Evolutionary conservation across 2,888 invertebrate genomes (phyloP), one percentile per base, ranked within the genome.

Genomic region (Caenorhabditis zanzibari): DNA sequence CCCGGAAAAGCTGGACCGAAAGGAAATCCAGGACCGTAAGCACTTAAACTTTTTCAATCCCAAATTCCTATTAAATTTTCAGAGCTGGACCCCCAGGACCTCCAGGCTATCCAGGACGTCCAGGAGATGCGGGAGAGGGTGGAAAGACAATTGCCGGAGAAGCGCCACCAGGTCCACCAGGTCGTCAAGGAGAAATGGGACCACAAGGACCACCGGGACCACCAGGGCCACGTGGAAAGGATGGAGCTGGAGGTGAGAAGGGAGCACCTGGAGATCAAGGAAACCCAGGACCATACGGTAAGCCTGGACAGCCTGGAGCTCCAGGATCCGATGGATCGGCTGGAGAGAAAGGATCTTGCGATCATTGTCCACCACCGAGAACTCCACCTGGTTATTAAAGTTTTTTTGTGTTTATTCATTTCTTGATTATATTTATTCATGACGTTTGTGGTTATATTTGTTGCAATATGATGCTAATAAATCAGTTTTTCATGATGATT

Each of bases 221-320:
- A 54, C 90, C 90, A 3, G 90, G 90, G 85, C 75, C 83, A 52
- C 77, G 88, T 72, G 90, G 89, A 84, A 88, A 87, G 58, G 82
- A 85, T 49, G 91, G 91, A 81, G 87, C 81, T 26, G 81, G 82
- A 7, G 91, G 91, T 80, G 88, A 89, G 35, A 85, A 81, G 35
- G 91, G 91, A 75, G 85, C 89, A n/a, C 88, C 87, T 35, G 91
- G 91, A 84, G 90, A 90, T 80, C 89, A 89, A 76, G 91, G 91
- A 74, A 91, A 90, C 68, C 90, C 90, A 22, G 90, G 89, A 73
- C 87, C 88, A 12, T 90, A 89, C 72, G 90, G 90, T 71, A 88
- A 89, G 75, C 89, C 90, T 19, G 90, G 90, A 59, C 82, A 86
- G 14, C 77, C 90, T 10, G 90, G 90, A 44, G 83, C 86, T 3